Base-by-base conservation (phyloP, 2,797 vertebrate genomes). In the Meriones psammophilus region DNA sequence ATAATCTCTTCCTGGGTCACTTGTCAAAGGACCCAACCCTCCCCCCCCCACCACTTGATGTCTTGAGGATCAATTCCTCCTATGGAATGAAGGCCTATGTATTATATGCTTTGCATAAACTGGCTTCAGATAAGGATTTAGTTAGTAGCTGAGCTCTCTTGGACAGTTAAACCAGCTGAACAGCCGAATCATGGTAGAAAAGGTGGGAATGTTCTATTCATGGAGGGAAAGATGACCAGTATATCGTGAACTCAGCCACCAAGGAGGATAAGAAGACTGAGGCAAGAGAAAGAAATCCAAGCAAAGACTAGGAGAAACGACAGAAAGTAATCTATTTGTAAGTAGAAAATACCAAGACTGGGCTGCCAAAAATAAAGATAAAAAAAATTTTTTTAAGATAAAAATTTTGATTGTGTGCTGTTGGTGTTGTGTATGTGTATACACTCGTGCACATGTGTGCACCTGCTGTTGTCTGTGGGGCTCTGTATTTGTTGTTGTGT, bases 211-310 rank as follows among this genome's bases (percentile, higher is more conserved):
- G 14, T 26, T 76, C 42, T 46, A 66, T 10, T 66, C 33, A 42
- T 36, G 42, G 78, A 78, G 2, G 12, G 0, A 6, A 22, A 4
- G 3, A 1, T 14, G 36, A 39, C 24, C 60, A 60, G 5, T n/a
- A 30, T 14, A 69, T 18, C 22, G 10, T 22, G 18, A 15, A 42
- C 68, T 54, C 1, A 60, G 39, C 28, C 78, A 73, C 26, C 30
- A 69, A 54, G 60, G 17, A 20, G 76, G 89, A 7, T 7, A 30
- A n/a, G 33, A 85, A 36, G 56, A 36, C 3, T 7, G 12, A 83
- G 28, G 14, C 83, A 74, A 85, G 17, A 78, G 28, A 76, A 78
- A 8, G 17, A 85, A 68, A 14, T 17, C n/a, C 50, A 78, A 3
- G 73, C 54, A 91, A 81, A 14, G 7, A 20, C 60, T 22, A 86